Evolutionary conservation across 2,797 vertebrate genomes (phyloP).

Genomic region (Pogonophryne albipinna): DNA sequence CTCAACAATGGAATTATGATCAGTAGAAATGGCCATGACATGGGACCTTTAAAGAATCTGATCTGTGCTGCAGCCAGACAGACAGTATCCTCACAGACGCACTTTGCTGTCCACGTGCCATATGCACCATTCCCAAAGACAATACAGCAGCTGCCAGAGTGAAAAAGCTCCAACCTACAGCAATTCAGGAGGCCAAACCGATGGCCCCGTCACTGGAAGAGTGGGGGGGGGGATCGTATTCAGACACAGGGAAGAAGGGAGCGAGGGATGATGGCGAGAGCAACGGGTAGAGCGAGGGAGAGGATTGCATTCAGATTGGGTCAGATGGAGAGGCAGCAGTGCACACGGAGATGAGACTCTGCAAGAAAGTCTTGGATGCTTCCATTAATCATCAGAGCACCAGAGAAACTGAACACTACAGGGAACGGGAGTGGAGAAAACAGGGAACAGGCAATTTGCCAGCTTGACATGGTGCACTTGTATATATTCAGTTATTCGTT

Average conservation of each 20-base stretch:
- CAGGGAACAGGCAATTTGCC: constrained; percentile 55
- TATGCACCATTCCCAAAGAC: constrained; percentile 75
- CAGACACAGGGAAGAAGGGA: constrained; percentile 41
- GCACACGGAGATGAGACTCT: constrained; percentile 57
- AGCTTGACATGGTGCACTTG: constrained; percentile 28
- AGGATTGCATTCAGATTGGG: constrained; percentile 51
- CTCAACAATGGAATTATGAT: too few relatives aligned
- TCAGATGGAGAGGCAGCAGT: constrained; percentile 33
- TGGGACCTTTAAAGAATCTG: neutral
- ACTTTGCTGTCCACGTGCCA: constrained; percentile 72
- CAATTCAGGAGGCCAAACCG: constrained; percentile 60
- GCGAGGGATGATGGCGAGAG: constrained; percentile 30
- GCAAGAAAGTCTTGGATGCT: constrained; percentile 55
- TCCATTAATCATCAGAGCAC: constrained; percentile 77
- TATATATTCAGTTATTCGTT: neutral
- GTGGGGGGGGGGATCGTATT: constrained; percentile 35
- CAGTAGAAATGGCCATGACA: too few relatives aligned
- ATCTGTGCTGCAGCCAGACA: constrained; percentile 41
- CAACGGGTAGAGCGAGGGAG: constrained; percentile 9
- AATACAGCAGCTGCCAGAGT: constrained; percentile 82
- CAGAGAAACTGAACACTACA: constrained; percentile 59
- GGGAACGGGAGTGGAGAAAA: constrained; percentile 53
- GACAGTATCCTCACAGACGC: constrained; percentile 37
- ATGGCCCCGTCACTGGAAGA: constrained; percentile 56
- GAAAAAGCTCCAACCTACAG: constrained; percentile 75